These are phyloP conservation scores for Neodiprion lecontei DNA, from an alignment of 1,140 invertebrate genomes.

Conservation along the genomic window DNA sequence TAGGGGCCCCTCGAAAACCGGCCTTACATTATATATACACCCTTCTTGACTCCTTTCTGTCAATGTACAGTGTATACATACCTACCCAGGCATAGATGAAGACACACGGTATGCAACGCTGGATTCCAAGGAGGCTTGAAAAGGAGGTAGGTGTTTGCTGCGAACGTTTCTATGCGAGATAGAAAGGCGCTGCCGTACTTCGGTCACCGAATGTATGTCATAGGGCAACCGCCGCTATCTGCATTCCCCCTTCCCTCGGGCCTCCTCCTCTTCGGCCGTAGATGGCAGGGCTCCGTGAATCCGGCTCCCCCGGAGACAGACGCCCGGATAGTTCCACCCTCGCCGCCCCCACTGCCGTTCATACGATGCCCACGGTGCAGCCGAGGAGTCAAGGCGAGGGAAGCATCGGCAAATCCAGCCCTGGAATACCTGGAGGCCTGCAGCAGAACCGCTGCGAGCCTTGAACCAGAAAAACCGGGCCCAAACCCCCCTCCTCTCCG, in stretches of 20 bases:
- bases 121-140: background rate
- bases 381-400: conserved; percentile 1
- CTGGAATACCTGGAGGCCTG: conserved; percentile 35
- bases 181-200: background rate
- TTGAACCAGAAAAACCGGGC: conserved; percentile 58
- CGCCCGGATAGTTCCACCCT: background rate
- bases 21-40: too few species aligned
- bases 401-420: conserved; percentile 34
- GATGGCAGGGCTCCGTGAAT: background rate
- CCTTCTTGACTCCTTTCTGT: background rate
- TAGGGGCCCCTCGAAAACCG: background rate
- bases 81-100: background rate
- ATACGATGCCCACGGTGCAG: background rate
- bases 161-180: background rate
- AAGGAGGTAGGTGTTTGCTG: background rate
- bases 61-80: background rate
- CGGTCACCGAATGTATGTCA: background rate
- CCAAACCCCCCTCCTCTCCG: conserved; percentile 31
- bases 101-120: background rate
- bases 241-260: background rate
- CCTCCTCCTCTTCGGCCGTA: background rate
- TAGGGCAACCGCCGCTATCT: background rate
- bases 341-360: background rate
- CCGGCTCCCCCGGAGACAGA: background rate
- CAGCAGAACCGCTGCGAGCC: conserved; percentile 34